Percentiles rank a stretch among this genome's conserved stretches.
phyloP scores from a whole-genome alignment of 1,140 invertebrate species.

The Liolophura sinensis region DNA sequence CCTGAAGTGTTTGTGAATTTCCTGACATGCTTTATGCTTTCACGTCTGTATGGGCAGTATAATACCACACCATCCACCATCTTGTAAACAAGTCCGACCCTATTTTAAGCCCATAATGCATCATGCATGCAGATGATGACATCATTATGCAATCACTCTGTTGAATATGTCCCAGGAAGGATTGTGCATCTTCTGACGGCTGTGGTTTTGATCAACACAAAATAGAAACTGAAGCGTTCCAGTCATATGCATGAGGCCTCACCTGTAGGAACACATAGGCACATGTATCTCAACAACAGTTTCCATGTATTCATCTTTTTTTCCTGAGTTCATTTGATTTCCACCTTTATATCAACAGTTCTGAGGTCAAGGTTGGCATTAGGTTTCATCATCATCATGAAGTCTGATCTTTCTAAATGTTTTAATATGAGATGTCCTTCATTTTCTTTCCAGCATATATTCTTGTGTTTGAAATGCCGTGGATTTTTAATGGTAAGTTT shows the following conservation, averaged over 20 bases:
- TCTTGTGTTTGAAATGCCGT: conserved; percentile 91
- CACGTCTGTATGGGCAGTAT: background rate
- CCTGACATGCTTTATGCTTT: background rate
- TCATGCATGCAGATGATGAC: too few relatives aligned
- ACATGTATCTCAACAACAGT: too few relatives aligned
- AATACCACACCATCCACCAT: too few relatives aligned
- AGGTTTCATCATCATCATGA: background rate
- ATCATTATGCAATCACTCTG: too few relatives aligned
- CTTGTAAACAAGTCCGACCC: too few relatives aligned
- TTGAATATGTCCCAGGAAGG: too few relatives aligned
- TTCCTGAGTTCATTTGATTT: background rate
- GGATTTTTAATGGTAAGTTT: conserved; percentile 84
- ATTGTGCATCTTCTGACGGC: too few relatives aligned
- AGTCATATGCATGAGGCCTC: too few relatives aligned
- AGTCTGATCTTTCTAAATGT: background rate
- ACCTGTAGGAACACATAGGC: too few relatives aligned
- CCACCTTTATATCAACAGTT: background rate
- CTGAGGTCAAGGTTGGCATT: background rate
- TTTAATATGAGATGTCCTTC: conserved; percentile 9
- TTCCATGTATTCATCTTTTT: background rate
- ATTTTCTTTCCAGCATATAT: conserved; percentile 81
- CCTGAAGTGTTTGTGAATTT: background rate
- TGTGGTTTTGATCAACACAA: too few relatives aligned
- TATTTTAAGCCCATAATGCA: too few relatives aligned
- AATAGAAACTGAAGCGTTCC: too few relatives aligned